Conservation (phyloP, 2,113 vertebrate species). For the Lepidothrix coronata region DNA sequence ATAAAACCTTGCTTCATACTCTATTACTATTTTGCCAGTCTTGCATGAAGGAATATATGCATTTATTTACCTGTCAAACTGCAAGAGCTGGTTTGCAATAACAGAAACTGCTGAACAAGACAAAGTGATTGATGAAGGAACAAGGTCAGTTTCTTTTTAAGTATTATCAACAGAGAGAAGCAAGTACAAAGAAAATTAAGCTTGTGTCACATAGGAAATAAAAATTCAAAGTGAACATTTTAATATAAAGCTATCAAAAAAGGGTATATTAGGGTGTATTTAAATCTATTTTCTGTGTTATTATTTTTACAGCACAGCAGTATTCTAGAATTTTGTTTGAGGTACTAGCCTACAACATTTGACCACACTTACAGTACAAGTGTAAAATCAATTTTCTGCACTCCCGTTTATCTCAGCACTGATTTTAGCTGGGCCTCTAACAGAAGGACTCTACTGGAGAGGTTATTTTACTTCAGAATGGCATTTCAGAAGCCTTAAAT, state of each 20-base stretch:
- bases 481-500: conserved; percentile 77
- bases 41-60: background rate
- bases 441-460: conserved; percentile 74
- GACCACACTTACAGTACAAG: conserved; percentile 75
- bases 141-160: background rate
- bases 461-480: conserved; percentile 78
- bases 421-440: conserved; percentile 74
- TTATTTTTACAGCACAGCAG: conserved; percentile 45
- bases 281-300: conserved; percentile 35
- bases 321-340: conserved; percentile 57
- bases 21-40: background rate
- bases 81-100: background rate
- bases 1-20: background rate
- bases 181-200: background rate
- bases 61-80: conserved; percentile 25
- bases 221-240: conserved; percentile 35
- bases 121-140: background rate
- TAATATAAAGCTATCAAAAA: background rate
- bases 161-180: conserved; percentile 16
- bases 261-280: conserved; percentile 33
- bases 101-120: conserved; percentile 13
- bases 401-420: conserved; percentile 76
- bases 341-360: conserved; percentile 72
- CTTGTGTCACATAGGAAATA: background rate
- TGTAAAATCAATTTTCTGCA: conserved; percentile 80